Conservation (phyloP, 2,888 invertebrate genomes). For the Ichneumoninae sp. region DNA sequence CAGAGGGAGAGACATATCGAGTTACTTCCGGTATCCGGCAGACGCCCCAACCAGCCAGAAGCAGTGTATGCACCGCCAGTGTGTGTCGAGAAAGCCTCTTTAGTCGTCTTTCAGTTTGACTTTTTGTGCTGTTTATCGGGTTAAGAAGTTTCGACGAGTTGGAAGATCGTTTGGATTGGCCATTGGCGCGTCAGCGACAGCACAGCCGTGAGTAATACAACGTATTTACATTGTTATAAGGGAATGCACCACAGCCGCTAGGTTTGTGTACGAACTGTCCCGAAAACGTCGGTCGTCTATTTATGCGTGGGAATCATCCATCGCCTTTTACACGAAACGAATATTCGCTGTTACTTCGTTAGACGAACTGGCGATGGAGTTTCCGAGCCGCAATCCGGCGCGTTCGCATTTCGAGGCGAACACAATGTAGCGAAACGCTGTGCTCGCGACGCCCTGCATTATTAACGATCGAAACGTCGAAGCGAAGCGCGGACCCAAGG, state of each 20-base stretch:
- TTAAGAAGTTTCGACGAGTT: neutral
- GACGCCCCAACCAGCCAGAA: constrained; percentile 67
- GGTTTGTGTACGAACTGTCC: constrained; percentile 61
- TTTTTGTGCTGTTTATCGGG: constrained; percentile 14
- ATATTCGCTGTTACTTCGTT: neutral
- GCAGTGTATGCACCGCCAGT: constrained; percentile 56
- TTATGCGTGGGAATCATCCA: constrained; percentile 31
- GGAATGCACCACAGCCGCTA: constrained; percentile 67
- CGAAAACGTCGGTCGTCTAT: constrained; percentile 66
- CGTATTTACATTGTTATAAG: constrained; percentile 60
- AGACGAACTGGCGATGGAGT: neutral
- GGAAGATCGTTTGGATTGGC: neutral
- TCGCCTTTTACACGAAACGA: constrained; percentile 18
- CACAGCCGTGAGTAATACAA: constrained; percentile 36
- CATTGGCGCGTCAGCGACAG: constrained; percentile 23
- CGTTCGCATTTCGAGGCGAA: neutral
- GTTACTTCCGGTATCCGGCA: constrained; percentile 70
- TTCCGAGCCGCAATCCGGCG: neutral
- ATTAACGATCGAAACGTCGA: constrained; percentile 23
- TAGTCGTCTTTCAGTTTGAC: constrained; percentile 21
- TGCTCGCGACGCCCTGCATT: constrained; percentile 34
- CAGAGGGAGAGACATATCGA: constrained; percentile 2
- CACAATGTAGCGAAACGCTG: neutral
- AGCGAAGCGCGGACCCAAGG: constrained; percentile 33
- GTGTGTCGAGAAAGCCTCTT: constrained; percentile 30